Percentiles rank a stretch among this genome's conserved stretches.
phyloP scores from a whole-genome alignment of 2,113 vertebrate genomes.

The Sprattus sprattus region DNA sequence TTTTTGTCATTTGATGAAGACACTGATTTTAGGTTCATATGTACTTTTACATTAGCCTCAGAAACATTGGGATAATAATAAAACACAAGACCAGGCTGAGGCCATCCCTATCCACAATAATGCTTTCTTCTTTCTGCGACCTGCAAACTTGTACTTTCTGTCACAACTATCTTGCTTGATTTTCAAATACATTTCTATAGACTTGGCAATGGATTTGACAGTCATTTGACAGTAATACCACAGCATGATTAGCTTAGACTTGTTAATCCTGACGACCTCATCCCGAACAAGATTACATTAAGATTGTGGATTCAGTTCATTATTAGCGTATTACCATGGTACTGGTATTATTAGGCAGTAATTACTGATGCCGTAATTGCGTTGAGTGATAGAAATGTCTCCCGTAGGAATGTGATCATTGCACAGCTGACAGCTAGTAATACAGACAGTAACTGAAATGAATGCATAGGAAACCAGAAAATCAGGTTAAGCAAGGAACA shows the following conservation, averaged over 20 bases:
- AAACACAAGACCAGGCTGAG: too few species aligned
- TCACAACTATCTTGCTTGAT: background rate
- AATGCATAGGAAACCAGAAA: background rate
- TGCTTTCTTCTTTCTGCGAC: background rate
- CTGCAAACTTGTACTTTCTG: background rate
- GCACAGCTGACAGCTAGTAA: background rate
- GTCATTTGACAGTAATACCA: background rate
- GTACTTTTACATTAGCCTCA: background rate
- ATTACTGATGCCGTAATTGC: background rate
- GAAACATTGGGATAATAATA: background rate
- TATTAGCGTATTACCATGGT: background rate
- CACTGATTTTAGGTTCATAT: background rate
- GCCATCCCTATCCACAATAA: background rate
- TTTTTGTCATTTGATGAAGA: background rate
- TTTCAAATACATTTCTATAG: background rate
- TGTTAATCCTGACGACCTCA: slow-evolving; percentile 12
- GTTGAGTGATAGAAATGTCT: background rate
- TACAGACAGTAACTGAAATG: background rate
- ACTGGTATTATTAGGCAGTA: background rate
- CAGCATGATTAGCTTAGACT: background rate
- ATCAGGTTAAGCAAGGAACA: background rate
- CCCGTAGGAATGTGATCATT: background rate
- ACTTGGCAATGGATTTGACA: background rate
- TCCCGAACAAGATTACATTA: slow-evolving; percentile 3
- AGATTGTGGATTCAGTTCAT: slow-evolving; percentile 12